A percentile compares a stretch with the other conserved stretches of the same genome.
Conservation (phyloP, 2,797 vertebrate species). For the Danio jaintianensis region DNA sequence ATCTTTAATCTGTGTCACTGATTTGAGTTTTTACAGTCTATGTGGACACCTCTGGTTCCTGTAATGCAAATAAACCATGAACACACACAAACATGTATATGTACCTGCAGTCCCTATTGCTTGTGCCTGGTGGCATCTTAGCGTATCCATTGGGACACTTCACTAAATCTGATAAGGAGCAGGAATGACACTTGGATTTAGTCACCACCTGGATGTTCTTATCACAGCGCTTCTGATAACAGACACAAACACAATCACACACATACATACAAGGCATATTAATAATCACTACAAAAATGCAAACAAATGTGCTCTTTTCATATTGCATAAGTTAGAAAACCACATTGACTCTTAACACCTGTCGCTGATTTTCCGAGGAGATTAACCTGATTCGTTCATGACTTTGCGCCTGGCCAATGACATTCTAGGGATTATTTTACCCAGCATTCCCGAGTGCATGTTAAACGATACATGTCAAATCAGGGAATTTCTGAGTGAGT, state of each 20-base stretch:
- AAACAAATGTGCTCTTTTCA: background rate
- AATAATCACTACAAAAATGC: background rate
- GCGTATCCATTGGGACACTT: slow-evolving; percentile 80
- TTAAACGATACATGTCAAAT: background rate
- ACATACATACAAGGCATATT: background rate
- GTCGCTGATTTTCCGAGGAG: slow-evolving; percentile 37
- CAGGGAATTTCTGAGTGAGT: background rate
- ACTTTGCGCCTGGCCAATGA: background rate
- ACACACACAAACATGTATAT: slow-evolving; percentile 8
- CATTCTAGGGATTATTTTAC: slow-evolving; percentile 19
- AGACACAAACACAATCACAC: slow-evolving; percentile 12
- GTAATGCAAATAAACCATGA: background rate
- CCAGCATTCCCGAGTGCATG: slow-evolving; percentile 4
- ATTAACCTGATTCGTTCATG: slow-evolving; percentile 38
- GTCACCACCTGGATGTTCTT: slow-evolving; percentile 75
- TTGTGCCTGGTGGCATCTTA: slow-evolving; percentile 67
- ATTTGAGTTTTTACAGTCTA: background rate
- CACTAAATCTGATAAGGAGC: slow-evolving; percentile 69
- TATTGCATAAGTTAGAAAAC: background rate
- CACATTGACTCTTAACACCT: background rate
- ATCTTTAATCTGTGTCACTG: background rate
- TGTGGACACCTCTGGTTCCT: background rate
- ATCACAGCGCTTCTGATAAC: slow-evolving; percentile 79
- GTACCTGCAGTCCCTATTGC: slow-evolving; percentile 84
- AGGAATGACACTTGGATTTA: slow-evolving; percentile 81